Conservation (phyloP, 2,113 vertebrate genomes). For the Ammodytes marinus region DNA sequence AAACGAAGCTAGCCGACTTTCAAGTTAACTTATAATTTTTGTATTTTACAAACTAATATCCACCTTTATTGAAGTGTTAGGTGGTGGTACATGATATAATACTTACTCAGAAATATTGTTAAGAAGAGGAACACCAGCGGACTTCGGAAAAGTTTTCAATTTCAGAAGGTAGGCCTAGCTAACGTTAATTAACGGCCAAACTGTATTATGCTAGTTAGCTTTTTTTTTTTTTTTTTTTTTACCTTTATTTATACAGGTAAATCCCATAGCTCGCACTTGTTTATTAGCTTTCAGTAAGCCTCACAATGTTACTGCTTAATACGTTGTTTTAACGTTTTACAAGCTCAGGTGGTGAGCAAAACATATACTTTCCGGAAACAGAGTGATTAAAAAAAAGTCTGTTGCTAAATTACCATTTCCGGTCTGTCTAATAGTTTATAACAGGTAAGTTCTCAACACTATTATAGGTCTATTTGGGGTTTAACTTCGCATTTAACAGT, state of each 20-base stretch:
- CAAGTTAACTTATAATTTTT: accelerated
- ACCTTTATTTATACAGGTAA: too few species aligned
- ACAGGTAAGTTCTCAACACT: not conserved
- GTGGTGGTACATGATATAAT: not conserved
- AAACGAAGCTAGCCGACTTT: not conserved
- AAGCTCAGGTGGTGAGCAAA: not conserved
- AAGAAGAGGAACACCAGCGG: not conserved
- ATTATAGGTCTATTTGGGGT: not conserved
- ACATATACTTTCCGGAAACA: not conserved
- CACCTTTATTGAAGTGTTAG: not conserved
- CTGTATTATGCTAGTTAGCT: not conserved
- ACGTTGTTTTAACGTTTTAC: not conserved
- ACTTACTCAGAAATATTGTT: not conserved
- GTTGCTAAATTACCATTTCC: not conserved
- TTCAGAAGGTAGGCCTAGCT: not conserved
- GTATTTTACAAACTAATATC: not conserved
- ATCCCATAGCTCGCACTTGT: too few species aligned
- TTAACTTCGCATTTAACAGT: too few species aligned
- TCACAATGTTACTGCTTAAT: not conserved
- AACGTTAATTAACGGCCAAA: not conserved
- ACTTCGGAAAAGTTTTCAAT: not conserved
- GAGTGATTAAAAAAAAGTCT: not conserved
- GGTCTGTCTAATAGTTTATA: not conserved
- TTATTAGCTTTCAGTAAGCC: not conserved
- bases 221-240: too few species aligned